These are phyloP conservation scores for Drosophila prostipennis DNA, from an alignment of 2,888 invertebrate species.

Conservation along the genomic window DNA sequence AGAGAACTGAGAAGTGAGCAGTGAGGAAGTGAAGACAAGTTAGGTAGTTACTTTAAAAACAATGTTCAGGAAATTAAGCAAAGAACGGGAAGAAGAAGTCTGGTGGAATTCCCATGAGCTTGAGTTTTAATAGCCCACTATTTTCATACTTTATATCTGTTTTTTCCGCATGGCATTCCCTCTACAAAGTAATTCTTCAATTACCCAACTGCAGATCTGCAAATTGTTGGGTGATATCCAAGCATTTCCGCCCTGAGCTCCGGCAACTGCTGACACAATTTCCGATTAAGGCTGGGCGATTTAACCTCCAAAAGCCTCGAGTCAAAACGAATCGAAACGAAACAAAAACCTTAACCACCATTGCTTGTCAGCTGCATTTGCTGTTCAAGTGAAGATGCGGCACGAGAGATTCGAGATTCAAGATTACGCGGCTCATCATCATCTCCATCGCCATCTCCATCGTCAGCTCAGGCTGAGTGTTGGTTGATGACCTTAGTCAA, in stretches of 20 bases:
- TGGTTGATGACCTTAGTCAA: slow-evolving; percentile 80
- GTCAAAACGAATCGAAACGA: slow-evolving; percentile 19
- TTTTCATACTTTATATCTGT: no score
- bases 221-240: slow-evolving; percentile 2
- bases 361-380: slow-evolving; percentile 46
- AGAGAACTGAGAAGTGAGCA: slow-evolving; percentile 1
- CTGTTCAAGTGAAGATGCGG: slow-evolving; percentile 69
- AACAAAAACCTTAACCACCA: slow-evolving; percentile 36
- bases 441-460: slow-evolving; percentile 9
- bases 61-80: slow-evolving; percentile 20
- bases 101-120: slow-evolving; percentile 3
- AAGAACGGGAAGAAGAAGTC: slow-evolving; percentile 5
- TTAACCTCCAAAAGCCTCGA: slow-evolving; percentile 67
- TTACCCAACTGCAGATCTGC: not conserved
- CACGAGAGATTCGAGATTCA: slow-evolving; percentile 54
- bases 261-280: slow-evolving; percentile 51
- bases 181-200: slow-evolving; percentile 4
- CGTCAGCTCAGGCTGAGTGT: slow-evolving; percentile 37
- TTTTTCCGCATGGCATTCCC: not conserved
- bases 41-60: not conserved
- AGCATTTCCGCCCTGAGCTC: slow-evolving; percentile 20
- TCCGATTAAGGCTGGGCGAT: slow-evolving; percentile 56
- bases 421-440: slow-evolving; percentile 43
- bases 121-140: slow-evolving; percentile 3
- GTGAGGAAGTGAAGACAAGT: slow-evolving; percentile 20